phyloP scores from a whole-genome alignment of 2,888 invertebrate genomes.

The Hydropsyche betteni region DNA sequence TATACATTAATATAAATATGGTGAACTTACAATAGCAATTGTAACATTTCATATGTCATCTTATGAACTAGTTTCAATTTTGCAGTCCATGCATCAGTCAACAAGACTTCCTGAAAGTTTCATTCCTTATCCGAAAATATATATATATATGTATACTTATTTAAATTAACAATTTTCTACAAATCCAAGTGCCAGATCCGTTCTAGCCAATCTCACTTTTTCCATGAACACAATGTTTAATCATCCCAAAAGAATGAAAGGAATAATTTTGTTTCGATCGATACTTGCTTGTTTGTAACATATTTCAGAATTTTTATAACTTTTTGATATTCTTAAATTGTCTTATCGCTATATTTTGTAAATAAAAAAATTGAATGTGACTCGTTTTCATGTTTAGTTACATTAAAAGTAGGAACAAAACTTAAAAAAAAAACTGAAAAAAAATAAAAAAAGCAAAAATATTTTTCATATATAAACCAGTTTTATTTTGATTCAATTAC shows the following conservation, averaged over 20 bases:
- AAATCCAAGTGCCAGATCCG: too few relatives aligned
- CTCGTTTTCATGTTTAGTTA: too few relatives aligned
- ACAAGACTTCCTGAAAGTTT: neutral
- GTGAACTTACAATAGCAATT: slow-evolving; percentile 2
- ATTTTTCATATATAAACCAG: slow-evolving; percentile 50
- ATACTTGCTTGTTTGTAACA: too few relatives aligned
- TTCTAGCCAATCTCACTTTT: neutral
- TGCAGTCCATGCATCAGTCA: slow-evolving; percentile 1
- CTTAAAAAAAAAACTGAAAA: slow-evolving; percentile 46
- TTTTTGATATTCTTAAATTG: too few relatives aligned
- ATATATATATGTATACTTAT: slow-evolving; percentile 14
- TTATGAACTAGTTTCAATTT: slow-evolving; percentile 30
- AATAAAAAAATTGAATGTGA: too few relatives aligned
- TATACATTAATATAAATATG: slow-evolving; percentile 35
- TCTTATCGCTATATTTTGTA: too few relatives aligned
- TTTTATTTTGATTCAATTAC: slow-evolving; percentile 50
- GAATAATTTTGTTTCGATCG: too few relatives aligned
- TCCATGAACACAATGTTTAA: slow-evolving; percentile 34
- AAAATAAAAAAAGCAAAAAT: slow-evolving; percentile 52
- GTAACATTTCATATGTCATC: slow-evolving; percentile 2
- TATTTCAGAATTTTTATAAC: too few relatives aligned
- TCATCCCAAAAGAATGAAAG: slow-evolving; percentile 1
- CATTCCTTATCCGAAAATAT: too few relatives aligned
- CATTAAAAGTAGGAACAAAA: neutral
- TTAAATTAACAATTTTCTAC: neutral